Base-by-base conservation (phyloP, 2,797 vertebrate species). In the Hirundo rustica region DNA sequence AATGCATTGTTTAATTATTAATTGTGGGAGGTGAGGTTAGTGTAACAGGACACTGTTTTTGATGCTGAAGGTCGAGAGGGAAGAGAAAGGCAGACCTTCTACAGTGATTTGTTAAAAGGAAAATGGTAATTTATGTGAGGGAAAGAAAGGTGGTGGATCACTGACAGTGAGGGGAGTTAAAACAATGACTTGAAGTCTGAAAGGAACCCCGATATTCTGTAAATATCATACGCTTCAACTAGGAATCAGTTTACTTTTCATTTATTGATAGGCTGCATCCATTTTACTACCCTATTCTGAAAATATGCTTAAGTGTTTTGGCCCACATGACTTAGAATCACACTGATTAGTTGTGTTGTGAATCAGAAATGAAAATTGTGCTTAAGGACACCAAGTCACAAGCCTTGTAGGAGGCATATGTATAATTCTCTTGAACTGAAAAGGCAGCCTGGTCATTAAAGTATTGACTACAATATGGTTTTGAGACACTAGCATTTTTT, bases 1-100 rank as follows among this genome's bases (percentile, higher is more conserved):
- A 96, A 81, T 26, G 17, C 58, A 38, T 81, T 89, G 71, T 74
- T 96, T 86, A 89, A 85, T 92, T 92, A 77, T 78, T 88, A 83
- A 87, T 65, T 57, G 30, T 83, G 27, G 44, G 53, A 93, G 27
- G 40, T 74, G 53, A 78, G 29, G 55, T 71, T 67, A 61, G 25
- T 16, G 2, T n/a, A 48, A 5, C 11, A 36, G 25, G 47, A 80
- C 58, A 55, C 29, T 27, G 47, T 22, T 93, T 70, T 25, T 18
- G 29, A 85, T 30, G 82, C 17, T 78, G 81, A 89, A 66, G 16
- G 64, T 27, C 2, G 0, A 80, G 30, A 89, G 36, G 25, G 29
- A 70, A 78, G 54, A 78, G 40, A 84, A 83, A 92, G 38, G 7
- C 38, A 47, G 57, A 38, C 3, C 47, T 61, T 53, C 40, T 67